Percentiles rank a stretch among this genome's conserved stretches.
phyloP scores from a whole-genome alignment of 2,113 vertebrate species.

The Echinops telfairi region DNA sequence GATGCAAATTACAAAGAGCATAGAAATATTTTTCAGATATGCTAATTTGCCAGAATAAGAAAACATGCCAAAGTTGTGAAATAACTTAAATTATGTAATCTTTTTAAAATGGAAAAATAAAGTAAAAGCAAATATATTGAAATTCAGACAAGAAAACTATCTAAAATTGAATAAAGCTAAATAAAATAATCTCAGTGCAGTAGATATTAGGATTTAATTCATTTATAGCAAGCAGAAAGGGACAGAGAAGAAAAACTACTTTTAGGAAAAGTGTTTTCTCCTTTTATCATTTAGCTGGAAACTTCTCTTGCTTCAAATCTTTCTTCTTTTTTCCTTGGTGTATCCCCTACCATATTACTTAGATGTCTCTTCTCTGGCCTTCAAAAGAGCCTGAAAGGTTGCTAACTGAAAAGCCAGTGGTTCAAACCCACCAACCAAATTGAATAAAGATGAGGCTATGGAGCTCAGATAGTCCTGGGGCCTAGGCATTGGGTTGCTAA shows the following conservation, averaged over 20 bases:
- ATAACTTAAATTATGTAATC: background rate
- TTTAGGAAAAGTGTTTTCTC: background rate
- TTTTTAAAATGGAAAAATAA: slow-evolving; percentile 6
- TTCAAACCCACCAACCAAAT: too few species aligned
- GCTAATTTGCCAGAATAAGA: slow-evolving; percentile 8
- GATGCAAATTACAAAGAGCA: slow-evolving; percentile 26
- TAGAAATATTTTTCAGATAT: slow-evolving; percentile 31
- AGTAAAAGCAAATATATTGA: background rate
- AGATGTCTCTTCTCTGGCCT: background rate
- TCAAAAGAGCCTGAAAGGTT: too few species aligned
- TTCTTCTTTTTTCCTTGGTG: background rate
- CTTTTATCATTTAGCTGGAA: background rate
- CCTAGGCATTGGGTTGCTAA: too few species aligned
- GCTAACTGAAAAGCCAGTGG: too few species aligned
- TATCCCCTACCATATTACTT: background rate
- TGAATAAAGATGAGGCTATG: too few species aligned
- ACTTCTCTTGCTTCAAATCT: background rate
- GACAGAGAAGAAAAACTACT: background rate
- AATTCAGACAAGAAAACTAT: slow-evolving; percentile 16
- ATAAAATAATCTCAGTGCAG: slow-evolving; percentile 25
- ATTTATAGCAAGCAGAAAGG: background rate
- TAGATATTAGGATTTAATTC: background rate
- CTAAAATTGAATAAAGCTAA: background rate
- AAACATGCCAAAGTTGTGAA: background rate
- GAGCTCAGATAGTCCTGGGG: too few species aligned